Evolutionary conservation across 2,888 invertebrate species (phyloP), one percentile per base, ranked within the genome.

Genomic region (Melanchra persicariae): DNA sequence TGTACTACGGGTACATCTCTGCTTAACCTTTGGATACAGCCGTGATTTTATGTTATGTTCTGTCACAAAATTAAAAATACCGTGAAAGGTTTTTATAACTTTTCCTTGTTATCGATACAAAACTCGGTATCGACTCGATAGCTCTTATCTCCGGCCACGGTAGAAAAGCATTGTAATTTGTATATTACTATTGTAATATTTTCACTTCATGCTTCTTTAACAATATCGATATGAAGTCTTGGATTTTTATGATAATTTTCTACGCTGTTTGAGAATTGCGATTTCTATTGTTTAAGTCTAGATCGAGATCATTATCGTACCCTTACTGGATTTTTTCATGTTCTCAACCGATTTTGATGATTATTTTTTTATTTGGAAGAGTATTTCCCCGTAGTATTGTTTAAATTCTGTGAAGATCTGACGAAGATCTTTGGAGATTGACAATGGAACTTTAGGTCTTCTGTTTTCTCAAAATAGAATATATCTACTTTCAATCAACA

Each of bases 181-280:
- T 68, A 58, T 54, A 82, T 72, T 77, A 64, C 7, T 49, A 47
- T 64, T 12, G 70, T n/a, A 81, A 76, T 79, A 81, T 79, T 70
- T 67, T 61, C 59, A 71, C 59, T 82, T 70, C 58, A 61, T 59
- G 43, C 57, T 49, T 54, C 9, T 45, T 40, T 17, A 58, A 40
- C 45, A n/a, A 55, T 70, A 63, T 70, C 51, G 70, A 63, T 61
- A 52, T 22, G 22, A 55, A 26, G n/a, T 59, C 34, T 37, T 40
- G 19, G 19, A 40, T 64, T 47, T 55, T 47, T 26, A 37, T 43
- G 17, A 45, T 19, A n/a, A 55, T 34, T 67, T 45, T n/a, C 5
- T 60, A 19, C 30, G 22, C 15, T 26, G 45, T 61, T 49, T 45
- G 15, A 24, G 2, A 19, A 15, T 19, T 49, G 4, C 12, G 12